Percentiles rank a stretch among this genome's conserved stretches.
These are phyloP conservation scores for Nothobranchius kuhntae DNA, from an alignment of 2,113 vertebrate species.

Conservation along the genomic window DNA sequence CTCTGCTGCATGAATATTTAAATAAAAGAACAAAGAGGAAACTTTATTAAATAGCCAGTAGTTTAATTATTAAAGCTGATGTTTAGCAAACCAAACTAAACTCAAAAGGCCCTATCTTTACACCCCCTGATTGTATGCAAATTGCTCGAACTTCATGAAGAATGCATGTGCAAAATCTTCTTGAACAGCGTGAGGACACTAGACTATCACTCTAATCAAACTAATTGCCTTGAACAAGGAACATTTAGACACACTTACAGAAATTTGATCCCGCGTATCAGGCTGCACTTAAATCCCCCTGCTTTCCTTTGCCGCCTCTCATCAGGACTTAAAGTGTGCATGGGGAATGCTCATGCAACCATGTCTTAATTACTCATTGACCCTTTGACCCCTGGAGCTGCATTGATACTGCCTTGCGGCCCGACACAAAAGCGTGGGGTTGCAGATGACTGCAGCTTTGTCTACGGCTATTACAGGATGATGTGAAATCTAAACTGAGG, in stretches of 20 bases:
- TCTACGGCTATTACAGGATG: constrained; percentile 77
- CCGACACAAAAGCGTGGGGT: constrained; percentile 59
- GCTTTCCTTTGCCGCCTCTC: constrained; percentile 67
- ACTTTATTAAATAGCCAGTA: neutral
- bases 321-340: constrained; percentile 72
- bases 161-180: constrained; percentile 45
- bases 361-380: constrained; percentile 84
- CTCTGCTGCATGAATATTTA: neutral
- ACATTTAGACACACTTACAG: constrained; percentile 74
- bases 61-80: constrained; percentile 7
- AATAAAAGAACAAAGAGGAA: neutral
- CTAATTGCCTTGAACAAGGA: constrained; percentile 76
- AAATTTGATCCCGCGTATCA: constrained; percentile 72
- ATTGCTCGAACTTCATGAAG: constrained; percentile 39
- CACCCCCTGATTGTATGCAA: constrained; percentile 5
- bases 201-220: constrained; percentile 67
- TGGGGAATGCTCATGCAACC: constrained; percentile 79
- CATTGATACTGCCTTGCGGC: constrained; percentile 72
- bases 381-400: constrained; percentile 76
- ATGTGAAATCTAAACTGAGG: constrained; percentile 80
- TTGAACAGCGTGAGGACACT: constrained; percentile 44
- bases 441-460: constrained; percentile 71
- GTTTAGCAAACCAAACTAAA: neutral
- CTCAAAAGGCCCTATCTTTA: neutral
- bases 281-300: constrained; percentile 59